Conservation (phyloP, 2,113 vertebrate genomes). For the Meles meles region DNA sequence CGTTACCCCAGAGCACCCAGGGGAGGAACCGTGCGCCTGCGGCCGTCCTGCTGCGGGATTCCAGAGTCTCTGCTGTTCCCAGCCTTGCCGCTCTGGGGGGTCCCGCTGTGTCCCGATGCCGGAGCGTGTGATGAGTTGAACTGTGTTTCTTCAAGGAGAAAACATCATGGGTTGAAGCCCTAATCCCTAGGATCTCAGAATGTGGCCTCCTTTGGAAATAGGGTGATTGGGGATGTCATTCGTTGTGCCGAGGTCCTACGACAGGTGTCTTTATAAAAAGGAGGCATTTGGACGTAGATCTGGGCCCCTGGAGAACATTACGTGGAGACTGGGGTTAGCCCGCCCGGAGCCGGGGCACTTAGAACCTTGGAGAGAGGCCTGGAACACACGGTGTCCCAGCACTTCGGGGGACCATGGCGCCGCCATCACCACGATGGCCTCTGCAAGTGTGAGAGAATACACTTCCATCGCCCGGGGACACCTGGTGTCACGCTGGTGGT, state of each 20-base stretch:
- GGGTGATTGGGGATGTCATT: neutral
- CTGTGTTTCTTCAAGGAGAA: neutral
- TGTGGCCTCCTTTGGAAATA: neutral
- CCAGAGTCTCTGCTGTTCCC: fast-evolving
- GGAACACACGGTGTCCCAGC: fast-evolving
- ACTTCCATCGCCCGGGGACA: fast-evolving
- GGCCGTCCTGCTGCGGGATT: too few species aligned
- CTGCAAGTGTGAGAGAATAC: neutral
- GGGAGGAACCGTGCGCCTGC: fast-evolving
- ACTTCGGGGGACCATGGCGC: too few species aligned
- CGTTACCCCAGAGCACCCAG: fast-evolving
- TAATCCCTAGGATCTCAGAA: neutral
- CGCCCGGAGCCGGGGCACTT: neutral
- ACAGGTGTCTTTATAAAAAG: neutral
- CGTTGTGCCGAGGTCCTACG: too few species aligned
- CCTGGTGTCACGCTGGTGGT: fast-evolving
- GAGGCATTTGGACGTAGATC: neutral
- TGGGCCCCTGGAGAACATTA: neutral
- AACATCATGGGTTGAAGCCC: neutral
- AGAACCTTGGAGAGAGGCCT: neutral
- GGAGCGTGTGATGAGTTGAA: neutral
- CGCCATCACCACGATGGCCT: neutral
- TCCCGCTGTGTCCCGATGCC: neutral
- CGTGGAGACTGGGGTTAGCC: fast-evolving
- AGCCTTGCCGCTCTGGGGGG: too few species aligned